Evolutionary conservation across 1,140 invertebrate genomes (phyloP).

Genomic region (Agrypnia vestita): DNA sequence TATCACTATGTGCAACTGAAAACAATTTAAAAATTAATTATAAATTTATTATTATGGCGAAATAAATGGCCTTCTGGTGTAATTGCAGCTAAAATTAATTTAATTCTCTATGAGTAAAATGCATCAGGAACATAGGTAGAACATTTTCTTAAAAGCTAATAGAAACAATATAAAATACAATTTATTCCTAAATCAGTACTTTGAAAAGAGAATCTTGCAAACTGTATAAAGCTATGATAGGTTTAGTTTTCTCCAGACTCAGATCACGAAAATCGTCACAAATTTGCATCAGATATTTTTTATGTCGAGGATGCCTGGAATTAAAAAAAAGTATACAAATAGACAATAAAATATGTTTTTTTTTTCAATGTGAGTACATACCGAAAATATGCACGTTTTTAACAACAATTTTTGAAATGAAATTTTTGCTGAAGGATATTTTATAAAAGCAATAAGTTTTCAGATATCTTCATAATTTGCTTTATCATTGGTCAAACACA

Average conservation of each 20-base stretch:
- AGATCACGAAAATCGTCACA: conserved; percentile 75
- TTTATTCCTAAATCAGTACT: conserved; percentile 54
- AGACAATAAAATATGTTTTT: no score
- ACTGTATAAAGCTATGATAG: conserved; percentile 75
- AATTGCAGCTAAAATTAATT: no score
- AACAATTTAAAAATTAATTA: no score
- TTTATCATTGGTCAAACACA: no score
- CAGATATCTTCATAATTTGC: no score
- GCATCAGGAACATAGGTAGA: not conserved
- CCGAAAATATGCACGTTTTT: no score
- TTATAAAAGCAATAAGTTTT: no score
- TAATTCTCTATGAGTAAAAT: not conserved
- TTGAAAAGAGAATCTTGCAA: conserved; percentile 66
- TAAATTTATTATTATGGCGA: no score
- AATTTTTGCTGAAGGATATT: no score
- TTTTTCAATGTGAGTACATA: no score
- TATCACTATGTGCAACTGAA: no score
- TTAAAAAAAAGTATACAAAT: conserved; percentile 58
- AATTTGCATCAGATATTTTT: conserved; percentile 75
- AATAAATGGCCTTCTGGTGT: not conserved
- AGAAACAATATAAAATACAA: not conserved
- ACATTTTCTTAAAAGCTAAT: conserved; percentile 5
- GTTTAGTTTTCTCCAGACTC: conserved; percentile 71
- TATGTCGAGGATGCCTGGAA: conserved; percentile 75
- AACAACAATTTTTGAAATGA: no score